Evolutionary conservation across 2,797 vertebrate species (phyloP).

Genomic region (Sphenodon punctatus): DNA sequence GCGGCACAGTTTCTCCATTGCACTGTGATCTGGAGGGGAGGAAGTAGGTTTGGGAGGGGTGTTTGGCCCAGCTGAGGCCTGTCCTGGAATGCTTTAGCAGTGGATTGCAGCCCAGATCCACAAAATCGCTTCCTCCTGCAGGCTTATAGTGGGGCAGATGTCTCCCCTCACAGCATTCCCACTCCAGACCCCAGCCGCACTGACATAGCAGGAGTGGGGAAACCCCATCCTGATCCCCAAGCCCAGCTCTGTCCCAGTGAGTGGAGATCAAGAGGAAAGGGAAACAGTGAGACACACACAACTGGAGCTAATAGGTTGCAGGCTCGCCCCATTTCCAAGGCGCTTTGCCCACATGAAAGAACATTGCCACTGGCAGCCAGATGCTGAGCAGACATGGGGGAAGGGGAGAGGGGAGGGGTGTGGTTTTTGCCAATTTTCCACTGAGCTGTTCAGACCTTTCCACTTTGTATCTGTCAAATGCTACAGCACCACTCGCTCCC

Average conservation of each 20-base stretch:
- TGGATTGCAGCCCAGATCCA: background rate
- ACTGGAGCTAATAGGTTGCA: background rate
- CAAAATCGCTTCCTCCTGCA: background rate
- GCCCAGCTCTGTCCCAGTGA: background rate
- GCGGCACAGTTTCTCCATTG: background rate
- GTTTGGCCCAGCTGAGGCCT: background rate
- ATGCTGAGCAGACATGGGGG: background rate
- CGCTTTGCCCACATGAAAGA: background rate
- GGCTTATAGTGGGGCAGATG: background rate
- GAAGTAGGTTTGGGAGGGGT: background rate
- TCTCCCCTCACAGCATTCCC: background rate
- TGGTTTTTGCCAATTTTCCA: background rate
- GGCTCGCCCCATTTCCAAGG: background rate
- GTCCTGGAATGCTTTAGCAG: background rate
- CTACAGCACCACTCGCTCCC: background rate
- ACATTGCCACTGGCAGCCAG: background rate
- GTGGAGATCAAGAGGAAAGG: background rate
- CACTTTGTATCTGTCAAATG: background rate
- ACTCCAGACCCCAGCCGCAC: background rate
- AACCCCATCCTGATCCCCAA: too few relatives aligned
- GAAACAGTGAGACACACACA: background rate
- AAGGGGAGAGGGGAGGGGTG: background rate
- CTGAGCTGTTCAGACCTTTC: background rate
- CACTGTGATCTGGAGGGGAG: background rate
- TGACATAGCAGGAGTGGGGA: rapidly evolving